Evolutionary conservation across 2,797 vertebrate genomes (phyloP).

Genomic region (Pristis pectinata): DNA sequence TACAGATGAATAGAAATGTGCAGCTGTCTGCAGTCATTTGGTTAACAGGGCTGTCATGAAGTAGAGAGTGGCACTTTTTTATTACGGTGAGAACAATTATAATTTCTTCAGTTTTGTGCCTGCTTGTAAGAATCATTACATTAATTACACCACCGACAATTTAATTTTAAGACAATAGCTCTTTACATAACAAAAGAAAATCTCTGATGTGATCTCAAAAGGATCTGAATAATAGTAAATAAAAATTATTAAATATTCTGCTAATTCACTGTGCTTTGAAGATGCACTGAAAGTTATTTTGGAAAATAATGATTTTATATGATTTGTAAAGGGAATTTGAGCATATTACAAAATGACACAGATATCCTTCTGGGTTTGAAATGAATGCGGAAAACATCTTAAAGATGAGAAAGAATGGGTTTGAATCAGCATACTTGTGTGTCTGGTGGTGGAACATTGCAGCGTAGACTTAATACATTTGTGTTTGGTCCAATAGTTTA

Average conservation of each 20-base stretch:
- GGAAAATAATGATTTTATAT: background rate
- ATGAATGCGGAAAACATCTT: background rate
- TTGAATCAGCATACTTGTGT: background rate
- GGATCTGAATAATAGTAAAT: background rate
- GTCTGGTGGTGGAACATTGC: background rate
- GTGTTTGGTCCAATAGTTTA: background rate
- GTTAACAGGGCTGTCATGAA: background rate
- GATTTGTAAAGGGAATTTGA: background rate
- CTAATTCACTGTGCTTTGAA: background rate
- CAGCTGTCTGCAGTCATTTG: background rate
- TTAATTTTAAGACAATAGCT: background rate
- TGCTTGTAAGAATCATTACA: background rate
- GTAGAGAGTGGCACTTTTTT: background rate
- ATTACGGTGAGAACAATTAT: background rate
- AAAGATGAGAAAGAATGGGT: background rate
- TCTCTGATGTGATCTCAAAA: background rate
- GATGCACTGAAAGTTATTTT: background rate
- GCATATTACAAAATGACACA: background rate
- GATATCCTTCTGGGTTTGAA: background rate
- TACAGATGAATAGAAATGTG: background rate
- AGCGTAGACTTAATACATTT: background rate
- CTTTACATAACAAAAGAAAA: conserved; percentile 6
- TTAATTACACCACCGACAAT: background rate
- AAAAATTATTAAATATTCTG: background rate
- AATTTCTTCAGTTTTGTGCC: background rate